These are phyloP conservation scores for Aromia moschata DNA, from an alignment of 2,888 invertebrate genomes.

Conservation along the genomic window DNA sequence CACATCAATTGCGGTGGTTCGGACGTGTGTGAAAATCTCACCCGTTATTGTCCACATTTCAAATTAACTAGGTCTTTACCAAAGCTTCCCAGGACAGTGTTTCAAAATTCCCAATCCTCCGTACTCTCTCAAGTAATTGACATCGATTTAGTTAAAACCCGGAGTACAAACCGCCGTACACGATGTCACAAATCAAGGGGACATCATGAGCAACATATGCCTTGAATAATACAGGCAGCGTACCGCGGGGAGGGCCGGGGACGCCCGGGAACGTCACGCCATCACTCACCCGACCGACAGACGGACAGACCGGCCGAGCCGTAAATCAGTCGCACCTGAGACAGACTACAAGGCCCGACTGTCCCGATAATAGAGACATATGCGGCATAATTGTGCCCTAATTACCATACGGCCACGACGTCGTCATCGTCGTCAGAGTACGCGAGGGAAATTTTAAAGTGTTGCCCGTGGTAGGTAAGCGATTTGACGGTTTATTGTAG, in stretches of 20 bases:
- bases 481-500: constrained; percentile 7
- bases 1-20: too few species aligned
- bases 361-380: constrained; percentile 61
- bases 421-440: neutral
- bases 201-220: constrained; percentile 37
- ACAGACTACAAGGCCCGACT: constrained; percentile 57
- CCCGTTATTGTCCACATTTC: too few species aligned
- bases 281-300: constrained; percentile 53
- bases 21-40: too few species aligned
- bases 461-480: neutral
- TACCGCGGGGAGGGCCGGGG: constrained; percentile 24
- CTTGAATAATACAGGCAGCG: constrained; percentile 40
- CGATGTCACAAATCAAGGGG: constrained; percentile 34
- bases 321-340: constrained; percentile 63
- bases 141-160: constrained; percentile 16
- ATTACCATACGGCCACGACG: constrained; percentile 51
- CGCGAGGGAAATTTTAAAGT: constrained; percentile 13
- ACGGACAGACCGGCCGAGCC: constrained; percentile 45
- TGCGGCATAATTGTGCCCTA: constrained; percentile 58
- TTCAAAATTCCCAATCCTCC: neutral
- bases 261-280: constrained; percentile 53
- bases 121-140: neutral
- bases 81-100: neutral
- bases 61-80: too few species aligned
- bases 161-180: neutral